Evolutionary conservation across 1,140 invertebrate species (phyloP), one percentile per base, ranked within the genome.

Genomic region (Sarcophaga peregrina): DNA sequence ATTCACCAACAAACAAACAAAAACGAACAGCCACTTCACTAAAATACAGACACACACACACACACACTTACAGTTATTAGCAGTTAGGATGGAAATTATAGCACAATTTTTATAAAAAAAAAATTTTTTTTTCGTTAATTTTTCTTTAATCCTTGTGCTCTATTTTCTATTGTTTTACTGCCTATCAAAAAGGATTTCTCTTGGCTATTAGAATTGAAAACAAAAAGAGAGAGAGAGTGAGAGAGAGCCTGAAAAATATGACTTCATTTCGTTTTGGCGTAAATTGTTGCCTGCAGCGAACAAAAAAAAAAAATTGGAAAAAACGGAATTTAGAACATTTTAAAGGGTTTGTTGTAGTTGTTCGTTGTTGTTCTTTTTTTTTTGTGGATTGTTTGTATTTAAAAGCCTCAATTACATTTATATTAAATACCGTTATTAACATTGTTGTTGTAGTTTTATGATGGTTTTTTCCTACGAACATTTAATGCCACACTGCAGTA

Each of bases 241-340:
- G 25, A 37, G 25, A 37, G 25, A 37, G 25, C 1, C 1, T 37
- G 25, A 20, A 17, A 17, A n/a, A 20, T 20, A 68, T 20, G 75
- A 50, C 20, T 50, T 78, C 50, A 78, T 78, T 50, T 50, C 13
- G 13, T 75, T 75, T 78, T 78, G 50, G 47, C 47, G 75, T 15
- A n/a, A 78, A 78, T 48, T 78, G 47, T 20, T 76, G 72, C 25
- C 37, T 76, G 72, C 25, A 74, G 72, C 72, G 8, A 37, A 20
- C 73, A 68, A 20, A 68, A 68, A 20, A 20, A 68, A 58, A 58
- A 68, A 68, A 68, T 3, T n/a, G n/a, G 25, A 37, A 37, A 37
- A 37, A 37, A 37, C 25, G 25, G 62, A 8, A 58, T 13, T n/a
- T n/a, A 7, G 17, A 25, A 7, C 17, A 68, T 9, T 25, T 68